phyloP scores from a whole-genome alignment of 2,888 invertebrate genomes.

The Drosophila prolongata region DNA sequence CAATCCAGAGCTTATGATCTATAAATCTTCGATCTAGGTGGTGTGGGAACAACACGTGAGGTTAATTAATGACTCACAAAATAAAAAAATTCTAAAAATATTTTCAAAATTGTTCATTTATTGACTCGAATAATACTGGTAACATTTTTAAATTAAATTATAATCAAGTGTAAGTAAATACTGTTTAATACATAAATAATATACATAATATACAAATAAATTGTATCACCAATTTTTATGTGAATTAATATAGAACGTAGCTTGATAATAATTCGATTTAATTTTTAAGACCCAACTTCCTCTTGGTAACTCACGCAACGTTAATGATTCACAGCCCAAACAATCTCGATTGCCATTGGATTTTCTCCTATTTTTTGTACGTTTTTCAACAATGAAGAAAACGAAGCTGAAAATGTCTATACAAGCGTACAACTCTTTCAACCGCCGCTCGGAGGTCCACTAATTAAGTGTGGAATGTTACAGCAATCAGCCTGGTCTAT shows the following conservation, averaged over 20 bases:
- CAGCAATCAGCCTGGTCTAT: conserved; percentile 57
- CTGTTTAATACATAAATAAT: no score
- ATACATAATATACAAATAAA: no score
- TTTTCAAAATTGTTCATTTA: no score
- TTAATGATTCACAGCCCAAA: conserved; percentile 26
- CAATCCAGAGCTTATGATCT: conserved; percentile 2
- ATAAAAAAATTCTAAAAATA: no score
- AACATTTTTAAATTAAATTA: no score
- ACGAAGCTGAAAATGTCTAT: conserved; percentile 28
- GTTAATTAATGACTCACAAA: no score
- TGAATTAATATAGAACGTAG: no score
- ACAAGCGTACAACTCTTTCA: conserved; percentile 31
- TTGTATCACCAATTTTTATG: no score
- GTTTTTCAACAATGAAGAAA: conserved; percentile 30
- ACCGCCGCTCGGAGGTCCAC: conserved; percentile 35
- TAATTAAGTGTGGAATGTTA: conserved; percentile 75
- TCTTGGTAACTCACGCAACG: conserved; percentile 4
- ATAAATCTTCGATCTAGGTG: conserved; percentile 6
- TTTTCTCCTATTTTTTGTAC: not conserved
- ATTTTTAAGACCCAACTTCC: not conserved
- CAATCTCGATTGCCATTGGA: conserved; percentile 16
- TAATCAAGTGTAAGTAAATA: no score
- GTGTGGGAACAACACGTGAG: not conserved
- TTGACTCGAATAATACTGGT: no score
- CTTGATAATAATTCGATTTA: not conserved